Evolutionary conservation across 2,888 invertebrate species (phyloP).

Genomic region (Onthophagus sagittarius): DNA sequence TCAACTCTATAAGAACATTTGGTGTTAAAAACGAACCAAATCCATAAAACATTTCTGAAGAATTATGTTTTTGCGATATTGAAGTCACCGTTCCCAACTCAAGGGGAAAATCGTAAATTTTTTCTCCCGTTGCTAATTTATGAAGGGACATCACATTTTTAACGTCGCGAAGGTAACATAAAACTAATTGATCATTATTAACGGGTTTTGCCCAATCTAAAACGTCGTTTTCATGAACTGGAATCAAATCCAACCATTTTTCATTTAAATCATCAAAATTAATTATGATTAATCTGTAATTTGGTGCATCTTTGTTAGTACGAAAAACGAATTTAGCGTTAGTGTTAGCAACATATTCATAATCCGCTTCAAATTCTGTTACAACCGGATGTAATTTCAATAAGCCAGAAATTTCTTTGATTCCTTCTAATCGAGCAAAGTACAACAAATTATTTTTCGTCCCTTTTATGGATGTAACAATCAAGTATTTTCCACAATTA

Average conservation of each 20-base stretch:
- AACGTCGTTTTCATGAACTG: constrained; percentile 82
- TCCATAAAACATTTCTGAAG: constrained; percentile 88
- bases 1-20: constrained; percentile 78
- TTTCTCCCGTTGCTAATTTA: constrained; percentile 66
- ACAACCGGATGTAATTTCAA: constrained; percentile 76
- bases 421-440: constrained; percentile 70
- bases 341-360: too few species aligned
- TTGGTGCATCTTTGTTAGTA: too few species aligned
- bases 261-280: constrained; percentile 68
- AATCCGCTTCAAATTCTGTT: constrained; percentile 88
- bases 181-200: constrained; percentile 77
- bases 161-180: too few species aligned
- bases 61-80: constrained; percentile 83
- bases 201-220: constrained; percentile 86
- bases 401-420: constrained; percentile 59
- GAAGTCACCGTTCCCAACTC: constrained; percentile 82
- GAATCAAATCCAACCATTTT: constrained; percentile 79
- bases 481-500: constrained; percentile 87
- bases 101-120: constrained; percentile 70
- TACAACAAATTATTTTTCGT: constrained; percentile 90
- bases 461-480: constrained; percentile 79
- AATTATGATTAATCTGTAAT: constrained; percentile 76
- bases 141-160: constrained; percentile 87
- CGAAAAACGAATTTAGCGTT: too few species aligned
- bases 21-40: constrained; percentile 94